These are phyloP conservation scores for Cerastis leucographa DNA, from an alignment of 2,888 invertebrate species.

Conservation along the genomic window DNA sequence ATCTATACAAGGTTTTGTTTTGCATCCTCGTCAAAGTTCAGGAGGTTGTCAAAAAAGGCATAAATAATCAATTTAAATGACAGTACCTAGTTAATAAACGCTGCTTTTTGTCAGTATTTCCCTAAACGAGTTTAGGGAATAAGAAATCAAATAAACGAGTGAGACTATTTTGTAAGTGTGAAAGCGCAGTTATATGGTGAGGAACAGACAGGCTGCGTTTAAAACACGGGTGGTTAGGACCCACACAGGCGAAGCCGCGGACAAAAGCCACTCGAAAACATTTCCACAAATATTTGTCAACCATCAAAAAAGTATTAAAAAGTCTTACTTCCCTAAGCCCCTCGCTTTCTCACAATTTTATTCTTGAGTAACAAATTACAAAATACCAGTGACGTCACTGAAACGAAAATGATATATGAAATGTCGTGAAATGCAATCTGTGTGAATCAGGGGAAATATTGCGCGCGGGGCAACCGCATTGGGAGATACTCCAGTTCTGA, in stretches of 20 bases:
- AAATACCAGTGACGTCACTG: conserved; percentile 70
- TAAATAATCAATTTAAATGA: no score
- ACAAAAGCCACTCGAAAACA: neutral
- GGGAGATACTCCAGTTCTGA: conserved; percentile 36
- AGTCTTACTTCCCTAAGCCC: conserved; percentile 24
- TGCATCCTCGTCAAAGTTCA: no score
- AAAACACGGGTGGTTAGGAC: no score
- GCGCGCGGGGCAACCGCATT: conserved; percentile 68
- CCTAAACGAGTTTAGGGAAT: no score
- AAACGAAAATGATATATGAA: conserved; percentile 78
- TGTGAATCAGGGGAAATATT: conserved; percentile 81
- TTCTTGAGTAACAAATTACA: conserved; percentile 68
- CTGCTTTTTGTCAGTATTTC: no score
- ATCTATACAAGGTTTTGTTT: no score
- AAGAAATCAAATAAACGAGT: no score
- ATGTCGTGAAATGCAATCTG: conserved; percentile 81
- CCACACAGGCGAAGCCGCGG: neutral
- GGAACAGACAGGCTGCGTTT: no score
- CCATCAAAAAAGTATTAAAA: conserved; percentile 17
- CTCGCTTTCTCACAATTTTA: conserved; percentile 44
- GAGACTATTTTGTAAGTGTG: no score
- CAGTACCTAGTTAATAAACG: no score
- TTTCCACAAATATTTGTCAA: neutral
- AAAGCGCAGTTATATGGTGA: no score
- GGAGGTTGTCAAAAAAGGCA: no score